Percentiles rank a stretch among this genome's conserved stretches.
These are phyloP conservation scores for Alca torda DNA, from an alignment of 2,797 vertebrate species.

Conservation along the genomic window DNA sequence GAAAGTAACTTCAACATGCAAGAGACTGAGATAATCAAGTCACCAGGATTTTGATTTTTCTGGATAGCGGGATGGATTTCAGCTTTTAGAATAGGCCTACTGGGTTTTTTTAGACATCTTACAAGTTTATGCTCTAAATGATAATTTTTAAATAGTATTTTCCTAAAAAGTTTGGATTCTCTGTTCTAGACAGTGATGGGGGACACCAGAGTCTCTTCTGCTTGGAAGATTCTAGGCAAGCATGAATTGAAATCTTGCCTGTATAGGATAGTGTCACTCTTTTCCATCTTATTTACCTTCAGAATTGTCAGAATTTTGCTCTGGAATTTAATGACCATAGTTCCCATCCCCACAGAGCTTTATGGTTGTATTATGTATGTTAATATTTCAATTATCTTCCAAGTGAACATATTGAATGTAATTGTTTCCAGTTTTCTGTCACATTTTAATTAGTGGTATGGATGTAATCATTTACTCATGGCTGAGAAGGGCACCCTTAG, in stretches of 20 bases:
- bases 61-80: background rate
- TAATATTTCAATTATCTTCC: background rate
- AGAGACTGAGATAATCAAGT: background rate
- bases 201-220: accelerated
- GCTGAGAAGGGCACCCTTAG: background rate
- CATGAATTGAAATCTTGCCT: background rate
- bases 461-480: background rate
- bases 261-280: background rate
- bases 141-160: background rate
- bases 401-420: background rate
- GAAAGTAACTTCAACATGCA: background rate
- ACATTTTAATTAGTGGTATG: background rate
- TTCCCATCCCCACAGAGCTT: background rate
- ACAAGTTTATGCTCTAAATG: background rate
- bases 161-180: background rate
- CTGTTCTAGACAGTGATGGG: background rate
- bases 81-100: background rate
- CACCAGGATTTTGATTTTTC: background rate
- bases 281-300: background rate
- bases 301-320: background rate
- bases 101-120: background rate
- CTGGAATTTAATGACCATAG: background rate
- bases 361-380: background rate
- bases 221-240: background rate
- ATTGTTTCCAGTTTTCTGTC: background rate